Percentiles rank a stretch among this genome's conserved stretches.
phyloP scores from a whole-genome alignment of 2,113 vertebrate genomes.

The Coptodon bakossiorum region DNA sequence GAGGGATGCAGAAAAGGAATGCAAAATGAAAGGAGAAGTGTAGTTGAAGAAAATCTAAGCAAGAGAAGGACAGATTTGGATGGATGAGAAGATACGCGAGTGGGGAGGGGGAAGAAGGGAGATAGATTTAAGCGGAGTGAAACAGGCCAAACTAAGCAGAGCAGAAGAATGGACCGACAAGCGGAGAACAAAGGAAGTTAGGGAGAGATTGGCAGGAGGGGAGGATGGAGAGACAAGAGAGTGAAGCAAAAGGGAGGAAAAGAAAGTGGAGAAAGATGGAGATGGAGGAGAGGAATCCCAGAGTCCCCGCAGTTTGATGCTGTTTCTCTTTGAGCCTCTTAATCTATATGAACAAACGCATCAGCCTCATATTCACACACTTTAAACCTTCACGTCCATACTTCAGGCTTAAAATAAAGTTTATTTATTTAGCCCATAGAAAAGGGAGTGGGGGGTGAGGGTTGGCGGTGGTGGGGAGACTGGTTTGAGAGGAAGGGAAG shows the following conservation, averaged over 20 bases:
- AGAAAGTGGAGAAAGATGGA: slow-evolving; percentile 30
- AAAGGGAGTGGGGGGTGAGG: not conserved
- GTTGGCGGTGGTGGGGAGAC: not conserved
- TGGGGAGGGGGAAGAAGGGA: not conserved
- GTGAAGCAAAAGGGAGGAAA: slow-evolving; percentile 7
- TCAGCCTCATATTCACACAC: slow-evolving; percentile 24
- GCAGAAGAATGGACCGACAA: slow-evolving; percentile 44
- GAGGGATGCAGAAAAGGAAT: slow-evolving; percentile 49
- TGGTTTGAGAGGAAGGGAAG: not conserved
- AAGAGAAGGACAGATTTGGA: slow-evolving; percentile 46
- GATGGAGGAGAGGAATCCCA: slow-evolving; percentile 36
- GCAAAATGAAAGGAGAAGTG: slow-evolving; percentile 51
- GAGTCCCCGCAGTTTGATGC: slow-evolving; percentile 39
- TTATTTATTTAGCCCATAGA: slow-evolving; percentile 50
- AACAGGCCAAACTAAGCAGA: slow-evolving; percentile 51
- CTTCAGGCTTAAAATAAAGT: slow-evolving; percentile 39
- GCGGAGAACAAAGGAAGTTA: slow-evolving; percentile 50
- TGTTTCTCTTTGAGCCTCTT: slow-evolving; percentile 36
- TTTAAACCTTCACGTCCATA: slow-evolving; percentile 6
- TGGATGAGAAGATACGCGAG: slow-evolving; percentile 29
- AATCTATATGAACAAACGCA: slow-evolving; percentile 47
- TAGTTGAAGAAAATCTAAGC: slow-evolving; percentile 50
- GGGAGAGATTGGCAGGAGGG: slow-evolving; percentile 15
- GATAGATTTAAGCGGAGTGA: slow-evolving; percentile 45
- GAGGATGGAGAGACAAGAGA: slow-evolving; percentile 10